A percentile compares a stretch with the other conserved stretches of the same genome.
phyloP scores from a whole-genome alignment of 2,113 vertebrate genomes.

The Lycaon pictus region DNA sequence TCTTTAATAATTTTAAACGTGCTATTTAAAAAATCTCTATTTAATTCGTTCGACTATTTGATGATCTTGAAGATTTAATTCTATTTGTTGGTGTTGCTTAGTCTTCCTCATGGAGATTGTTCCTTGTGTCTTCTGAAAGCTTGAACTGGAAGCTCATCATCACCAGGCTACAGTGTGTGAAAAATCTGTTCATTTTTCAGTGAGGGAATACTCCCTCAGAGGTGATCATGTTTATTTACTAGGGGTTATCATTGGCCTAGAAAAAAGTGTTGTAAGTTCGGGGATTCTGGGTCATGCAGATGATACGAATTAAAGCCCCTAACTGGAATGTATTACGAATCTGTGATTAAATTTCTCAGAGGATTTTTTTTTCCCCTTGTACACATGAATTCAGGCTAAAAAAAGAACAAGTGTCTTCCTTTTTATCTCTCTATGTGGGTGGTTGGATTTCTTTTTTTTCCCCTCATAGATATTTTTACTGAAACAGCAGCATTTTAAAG shows the following conservation, averaged over 20 bases:
- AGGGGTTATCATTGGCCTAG: neutral
- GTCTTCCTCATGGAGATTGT: neutral
- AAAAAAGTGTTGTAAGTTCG: neutral
- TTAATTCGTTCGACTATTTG: neutral
- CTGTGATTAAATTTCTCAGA: neutral
- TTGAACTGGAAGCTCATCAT: neutral
- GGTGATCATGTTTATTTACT: neutral
- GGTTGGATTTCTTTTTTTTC: neutral
- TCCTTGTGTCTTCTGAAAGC: neutral
- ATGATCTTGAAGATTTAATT: neutral
- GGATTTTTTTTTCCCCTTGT: neutral
- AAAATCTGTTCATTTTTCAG: neutral
- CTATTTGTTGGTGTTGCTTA: neutral
- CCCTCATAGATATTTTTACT: neutral
- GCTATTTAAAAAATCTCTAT: neutral
- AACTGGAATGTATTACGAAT: neutral
- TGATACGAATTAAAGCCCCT: neutral
- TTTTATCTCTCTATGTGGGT: neutral
- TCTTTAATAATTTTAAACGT: neutral
- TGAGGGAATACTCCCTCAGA: neutral
- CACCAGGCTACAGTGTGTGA: neutral
- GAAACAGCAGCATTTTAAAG: neutral
- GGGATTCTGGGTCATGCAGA: neutral
- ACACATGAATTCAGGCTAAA: neutral
- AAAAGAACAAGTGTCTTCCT: neutral